Evolutionary conservation across 1,140 invertebrate species (phyloP).

Genomic region (Scylla paramamosain): DNA sequence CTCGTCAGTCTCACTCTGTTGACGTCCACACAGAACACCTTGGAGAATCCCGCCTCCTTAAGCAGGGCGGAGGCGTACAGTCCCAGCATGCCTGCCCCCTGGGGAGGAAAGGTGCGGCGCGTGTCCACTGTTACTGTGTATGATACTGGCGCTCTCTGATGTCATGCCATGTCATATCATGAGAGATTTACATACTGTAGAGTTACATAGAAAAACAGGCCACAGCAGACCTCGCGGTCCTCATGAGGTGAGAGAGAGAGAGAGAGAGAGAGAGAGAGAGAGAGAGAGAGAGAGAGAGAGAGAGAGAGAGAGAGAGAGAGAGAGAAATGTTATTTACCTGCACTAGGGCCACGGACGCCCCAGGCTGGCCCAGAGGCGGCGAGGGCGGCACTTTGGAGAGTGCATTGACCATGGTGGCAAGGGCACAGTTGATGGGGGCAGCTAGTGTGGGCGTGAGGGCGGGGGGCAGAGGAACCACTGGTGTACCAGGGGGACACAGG

Average conservation of each 20-base stretch:
- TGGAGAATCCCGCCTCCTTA: slow-evolving; percentile 49
- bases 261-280: too few relatives aligned
- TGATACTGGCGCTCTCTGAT: background rate
- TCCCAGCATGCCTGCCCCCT: slow-evolving; percentile 67
- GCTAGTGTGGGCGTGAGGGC: slow-evolving; percentile 62
- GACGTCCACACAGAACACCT: slow-evolving; percentile 54
- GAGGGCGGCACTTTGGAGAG: slow-evolving; percentile 60
- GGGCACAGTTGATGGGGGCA: slow-evolving; percentile 71
- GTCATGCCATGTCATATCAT: background rate
- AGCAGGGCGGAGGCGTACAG: slow-evolving; percentile 50
- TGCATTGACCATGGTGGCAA: slow-evolving; percentile 71
- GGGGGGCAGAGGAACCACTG: slow-evolving; percentile 62
- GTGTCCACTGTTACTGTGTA: background rate
- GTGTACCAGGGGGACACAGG: slow-evolving; percentile 55
- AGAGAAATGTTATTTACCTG: slow-evolving; percentile 39
- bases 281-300: too few relatives aligned
- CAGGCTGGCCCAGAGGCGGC: slow-evolving; percentile 34
- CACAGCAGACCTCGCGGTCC: too few relatives aligned
- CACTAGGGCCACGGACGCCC: slow-evolving; percentile 51
- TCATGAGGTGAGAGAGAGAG: too few relatives aligned
- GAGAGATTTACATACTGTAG: background rate
- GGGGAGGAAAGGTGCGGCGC: background rate
- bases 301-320: too few relatives aligned
- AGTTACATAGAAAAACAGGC: too few relatives aligned
- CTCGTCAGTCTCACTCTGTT: slow-evolving; percentile 30